Conservation (phyloP, 2,797 vertebrate genomes). For the Pagetopsis macropterus region DNA sequence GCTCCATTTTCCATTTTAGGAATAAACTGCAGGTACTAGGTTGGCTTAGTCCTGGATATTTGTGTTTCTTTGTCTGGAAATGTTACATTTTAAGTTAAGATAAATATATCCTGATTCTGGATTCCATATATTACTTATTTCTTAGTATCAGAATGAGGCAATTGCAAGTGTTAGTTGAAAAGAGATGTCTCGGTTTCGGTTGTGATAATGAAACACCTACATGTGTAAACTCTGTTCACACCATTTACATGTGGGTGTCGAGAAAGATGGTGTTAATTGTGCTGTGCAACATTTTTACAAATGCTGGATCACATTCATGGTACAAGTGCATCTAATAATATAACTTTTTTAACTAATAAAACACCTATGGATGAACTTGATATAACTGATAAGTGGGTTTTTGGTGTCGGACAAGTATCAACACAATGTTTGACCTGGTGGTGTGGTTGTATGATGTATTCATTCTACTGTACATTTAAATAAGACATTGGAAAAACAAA, state of each 20-base stretch:
- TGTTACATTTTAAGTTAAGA: not conserved
- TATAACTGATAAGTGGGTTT: not conserved
- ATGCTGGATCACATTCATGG: constrained; percentile 9
- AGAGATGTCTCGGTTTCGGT: constrained; percentile 49
- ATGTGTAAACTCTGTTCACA: constrained; percentile 44
- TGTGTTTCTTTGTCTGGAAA: too few relatives aligned
- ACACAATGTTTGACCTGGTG: not conserved
- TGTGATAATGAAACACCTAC: constrained; percentile 78
- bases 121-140: not conserved
- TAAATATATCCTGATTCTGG: not conserved
- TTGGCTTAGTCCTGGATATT: too few relatives aligned
- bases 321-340: not conserved
- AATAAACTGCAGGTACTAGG: too few relatives aligned
- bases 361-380: not conserved
- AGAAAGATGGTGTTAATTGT: constrained; percentile 52
- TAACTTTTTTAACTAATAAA: not conserved
- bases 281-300: constrained; percentile 9
- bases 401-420: not conserved
- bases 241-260: constrained; percentile 28
- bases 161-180: not conserved
- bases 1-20: not conserved
- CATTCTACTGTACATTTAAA: constrained; percentile 2
- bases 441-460: not conserved
- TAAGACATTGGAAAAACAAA: not conserved
- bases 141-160: not conserved